Evolutionary conservation across 2,113 vertebrate species (phyloP).

Genomic region (Ameiurus melas): DNA sequence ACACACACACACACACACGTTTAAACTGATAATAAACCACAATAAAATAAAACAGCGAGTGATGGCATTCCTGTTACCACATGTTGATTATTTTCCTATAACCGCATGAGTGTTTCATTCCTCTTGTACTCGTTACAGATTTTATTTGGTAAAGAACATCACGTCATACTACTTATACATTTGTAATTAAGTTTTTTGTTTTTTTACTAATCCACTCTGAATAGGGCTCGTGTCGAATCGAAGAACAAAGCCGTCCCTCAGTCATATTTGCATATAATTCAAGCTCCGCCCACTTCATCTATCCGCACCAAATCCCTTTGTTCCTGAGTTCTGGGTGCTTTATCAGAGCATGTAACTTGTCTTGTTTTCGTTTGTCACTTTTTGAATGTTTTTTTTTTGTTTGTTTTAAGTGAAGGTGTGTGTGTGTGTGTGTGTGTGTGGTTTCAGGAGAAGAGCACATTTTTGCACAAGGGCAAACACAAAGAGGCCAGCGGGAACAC

Average conservation of each 20-base stretch:
- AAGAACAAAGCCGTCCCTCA: no score
- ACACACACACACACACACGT: not conserved
- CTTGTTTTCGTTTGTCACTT: not conserved
- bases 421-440: not conserved
- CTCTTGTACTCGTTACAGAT: not conserved
- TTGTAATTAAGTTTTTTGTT: no score
- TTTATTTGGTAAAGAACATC: no score
- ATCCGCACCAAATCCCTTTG: not conserved
- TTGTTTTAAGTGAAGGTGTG: not conserved
- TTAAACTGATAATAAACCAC: not conserved
- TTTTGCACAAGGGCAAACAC: conserved; percentile 65
- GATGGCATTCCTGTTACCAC: no score
- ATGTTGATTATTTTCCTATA: not conserved
- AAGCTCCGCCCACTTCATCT: not conserved
- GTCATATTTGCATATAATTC: not conserved
- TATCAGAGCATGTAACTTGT: not conserved
- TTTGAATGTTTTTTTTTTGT: no score
- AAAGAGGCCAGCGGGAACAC: conserved; percentile 63
- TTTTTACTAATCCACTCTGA: no score
- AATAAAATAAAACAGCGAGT: no score
- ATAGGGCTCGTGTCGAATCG: no score
- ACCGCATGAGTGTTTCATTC: not conserved
- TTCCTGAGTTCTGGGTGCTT: not conserved
- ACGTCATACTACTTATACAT: not conserved
- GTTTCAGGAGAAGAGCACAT: conserved; percentile 70